A percentile compares a stretch with the other conserved stretches of the same genome.
Evolutionary conservation across 2,888 invertebrate genomes (phyloP).

Genomic region (Perizoma flavofasciatum): DNA sequence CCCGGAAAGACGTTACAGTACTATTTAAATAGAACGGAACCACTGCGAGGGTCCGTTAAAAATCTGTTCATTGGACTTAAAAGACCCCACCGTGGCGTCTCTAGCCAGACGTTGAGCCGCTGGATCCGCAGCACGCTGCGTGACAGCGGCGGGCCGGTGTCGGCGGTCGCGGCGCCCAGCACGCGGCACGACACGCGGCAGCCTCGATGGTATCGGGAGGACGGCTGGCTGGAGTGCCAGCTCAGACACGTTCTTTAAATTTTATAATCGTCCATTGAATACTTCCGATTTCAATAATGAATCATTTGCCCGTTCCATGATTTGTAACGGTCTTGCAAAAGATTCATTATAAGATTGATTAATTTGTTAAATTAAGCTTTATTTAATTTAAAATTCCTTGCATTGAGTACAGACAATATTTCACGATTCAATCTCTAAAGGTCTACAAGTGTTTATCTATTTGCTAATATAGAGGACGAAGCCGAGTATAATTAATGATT

Average conservation of each 20-base stretch:
- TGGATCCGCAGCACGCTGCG: conserved; percentile 11
- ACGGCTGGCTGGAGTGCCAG: conserved; percentile 11
- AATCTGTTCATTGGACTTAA: conserved; percentile 2
- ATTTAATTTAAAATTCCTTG: too few species aligned
- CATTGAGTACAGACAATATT: too few species aligned
- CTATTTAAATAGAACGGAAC: conserved; percentile 2
- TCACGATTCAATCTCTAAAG: too few species aligned
- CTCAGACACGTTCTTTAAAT: conserved; percentile 11
- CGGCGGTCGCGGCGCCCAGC: conserved; percentile 8
- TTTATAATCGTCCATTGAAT: conserved; percentile 10
- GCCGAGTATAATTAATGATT: too few species aligned
- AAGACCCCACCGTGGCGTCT: conserved; percentile 2
- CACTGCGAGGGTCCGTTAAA: background rate
- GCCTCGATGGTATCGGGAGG: conserved; percentile 3
- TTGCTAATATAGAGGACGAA: too few species aligned
- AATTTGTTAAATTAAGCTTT: too few species aligned
- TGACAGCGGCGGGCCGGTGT: conserved; percentile 4
- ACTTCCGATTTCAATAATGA: background rate
- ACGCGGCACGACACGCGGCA: conserved; percentile 12
- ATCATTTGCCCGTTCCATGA: too few species aligned
- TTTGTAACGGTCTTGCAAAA: too few species aligned
- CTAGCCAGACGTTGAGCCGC: conserved; percentile 10
- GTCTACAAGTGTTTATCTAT: too few species aligned
- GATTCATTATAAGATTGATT: too few species aligned
- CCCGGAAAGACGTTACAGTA: conserved; percentile 5